A percentile compares a stretch with the other conserved stretches of the same genome.
Evolutionary conservation across 2,113 vertebrate species (phyloP).

Genomic region (Hydrochoerus hydrochaeris): DNA sequence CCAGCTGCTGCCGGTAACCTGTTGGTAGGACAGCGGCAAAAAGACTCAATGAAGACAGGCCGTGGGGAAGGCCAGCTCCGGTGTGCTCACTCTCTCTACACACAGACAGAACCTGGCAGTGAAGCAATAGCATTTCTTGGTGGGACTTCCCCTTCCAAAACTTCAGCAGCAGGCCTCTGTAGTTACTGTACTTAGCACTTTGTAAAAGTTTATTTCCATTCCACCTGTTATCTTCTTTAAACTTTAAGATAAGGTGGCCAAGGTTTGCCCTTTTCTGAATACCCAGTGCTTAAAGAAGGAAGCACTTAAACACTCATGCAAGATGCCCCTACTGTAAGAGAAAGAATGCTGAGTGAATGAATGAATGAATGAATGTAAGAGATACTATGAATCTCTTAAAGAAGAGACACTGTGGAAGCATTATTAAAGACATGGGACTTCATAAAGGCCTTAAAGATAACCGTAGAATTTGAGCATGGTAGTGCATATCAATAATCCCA

Average conservation of each 20-base stretch:
- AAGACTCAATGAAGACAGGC: not conserved
- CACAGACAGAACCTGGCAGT: not conserved
- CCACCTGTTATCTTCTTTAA: not conserved
- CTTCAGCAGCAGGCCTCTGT: not conserved
- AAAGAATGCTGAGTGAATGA: not conserved
- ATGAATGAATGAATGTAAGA: not conserved
- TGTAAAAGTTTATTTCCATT: not conserved
- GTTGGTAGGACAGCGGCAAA: not conserved
- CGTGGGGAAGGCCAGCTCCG: not conserved
- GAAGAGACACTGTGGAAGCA: not conserved
- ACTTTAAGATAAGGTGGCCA: not conserved
- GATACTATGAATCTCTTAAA: not conserved
- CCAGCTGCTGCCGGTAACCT: not conserved
- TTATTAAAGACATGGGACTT: not conserved
- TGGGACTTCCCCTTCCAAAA: accelerated
- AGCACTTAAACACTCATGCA: not conserved
- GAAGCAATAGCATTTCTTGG: not conserved
- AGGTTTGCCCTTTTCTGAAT: not conserved
- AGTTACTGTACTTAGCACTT: not conserved
- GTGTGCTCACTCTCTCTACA: not conserved
- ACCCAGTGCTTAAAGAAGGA: not conserved
- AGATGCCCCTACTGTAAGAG: not conserved
- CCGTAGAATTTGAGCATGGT: not conserved
- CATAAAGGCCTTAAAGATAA: not conserved
- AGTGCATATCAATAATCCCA: not conserved